phyloP scores from a whole-genome alignment of 2,888 invertebrate genomes.

The Halictus ligatus region DNA sequence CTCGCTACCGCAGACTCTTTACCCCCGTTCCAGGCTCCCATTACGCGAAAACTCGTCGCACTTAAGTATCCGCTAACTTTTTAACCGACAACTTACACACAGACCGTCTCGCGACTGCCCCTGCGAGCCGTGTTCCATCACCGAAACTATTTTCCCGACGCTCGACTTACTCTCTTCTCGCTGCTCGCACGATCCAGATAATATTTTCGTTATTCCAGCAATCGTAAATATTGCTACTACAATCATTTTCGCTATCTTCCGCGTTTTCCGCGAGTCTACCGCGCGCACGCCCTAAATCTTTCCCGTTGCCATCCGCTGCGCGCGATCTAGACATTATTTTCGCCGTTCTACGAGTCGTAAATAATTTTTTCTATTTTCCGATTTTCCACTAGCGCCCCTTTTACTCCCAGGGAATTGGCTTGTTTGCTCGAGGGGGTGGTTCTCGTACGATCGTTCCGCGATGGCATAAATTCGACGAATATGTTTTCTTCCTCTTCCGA shows the following conservation, averaged over 20 bases:
- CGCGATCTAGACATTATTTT: neutral
- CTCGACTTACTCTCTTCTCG: constrained; percentile 24
- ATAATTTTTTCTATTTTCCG: neutral
- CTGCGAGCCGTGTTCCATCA: constrained; percentile 35
- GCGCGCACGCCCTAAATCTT: constrained; percentile 23
- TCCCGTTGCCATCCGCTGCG: neutral
- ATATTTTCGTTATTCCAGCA: neutral
- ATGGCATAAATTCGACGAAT: constrained; percentile 36
- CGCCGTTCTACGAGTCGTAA: neutral
- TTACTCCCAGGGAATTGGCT: constrained; percentile 10
- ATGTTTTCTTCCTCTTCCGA: constrained; percentile 10
- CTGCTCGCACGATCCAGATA: neutral
- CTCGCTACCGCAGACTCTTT: constrained; percentile 4
- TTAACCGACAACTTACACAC: constrained; percentile 57
- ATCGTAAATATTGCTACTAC: neutral
- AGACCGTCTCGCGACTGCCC: constrained; percentile 3
- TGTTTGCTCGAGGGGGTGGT: constrained; percentile 8
- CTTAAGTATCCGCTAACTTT: constrained; percentile 64
- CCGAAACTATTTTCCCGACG: constrained; percentile 25
- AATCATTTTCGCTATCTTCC: neutral
- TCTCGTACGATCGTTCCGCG: neutral
- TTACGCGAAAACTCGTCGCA: constrained; percentile 54
- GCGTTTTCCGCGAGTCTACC: neutral
- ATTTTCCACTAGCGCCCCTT: neutral
- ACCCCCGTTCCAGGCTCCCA: constrained; percentile 33